These are phyloP conservation scores for Ditylenchus dipsaci DNA, from an alignment of 1,140 invertebrate species.

Conservation along the genomic window DNA sequence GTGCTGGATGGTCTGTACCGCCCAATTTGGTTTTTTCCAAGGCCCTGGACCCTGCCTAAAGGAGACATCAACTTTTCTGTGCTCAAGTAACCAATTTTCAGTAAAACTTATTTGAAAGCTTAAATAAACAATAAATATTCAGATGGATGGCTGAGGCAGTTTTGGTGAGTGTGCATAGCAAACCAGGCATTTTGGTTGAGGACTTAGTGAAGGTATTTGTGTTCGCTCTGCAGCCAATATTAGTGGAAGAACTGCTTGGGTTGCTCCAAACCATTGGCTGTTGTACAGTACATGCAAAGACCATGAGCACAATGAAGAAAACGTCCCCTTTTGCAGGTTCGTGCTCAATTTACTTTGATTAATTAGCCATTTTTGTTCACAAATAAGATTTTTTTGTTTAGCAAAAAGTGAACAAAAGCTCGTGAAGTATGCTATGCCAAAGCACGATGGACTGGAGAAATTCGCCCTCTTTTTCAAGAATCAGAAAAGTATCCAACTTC, in stretches of 20 bases:
- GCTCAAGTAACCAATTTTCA: constrained; percentile 12
- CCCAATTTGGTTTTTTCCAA: constrained; percentile 22
- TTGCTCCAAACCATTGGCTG: constrained; percentile 27
- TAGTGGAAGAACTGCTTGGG: constrained; percentile 18
- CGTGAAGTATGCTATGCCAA: not conserved
- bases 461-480: constrained; percentile 4
- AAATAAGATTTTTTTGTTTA: not conserved
- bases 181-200: constrained; percentile 24
- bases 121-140: constrained; percentile 15
- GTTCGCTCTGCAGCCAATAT: constrained; percentile 21
- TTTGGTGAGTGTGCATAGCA: constrained; percentile 11
- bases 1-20: constrained; percentile 13
- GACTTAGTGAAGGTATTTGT: constrained; percentile 15
- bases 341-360: not conserved
- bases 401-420: not conserved
- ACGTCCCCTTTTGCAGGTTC: constrained; percentile 17
- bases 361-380: not conserved
- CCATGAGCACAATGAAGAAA: constrained; percentile 8
- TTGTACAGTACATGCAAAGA: constrained; percentile 17
- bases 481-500: no score
- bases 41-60: constrained; percentile 29
- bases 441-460: not conserved
- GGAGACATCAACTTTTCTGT: constrained; percentile 22
- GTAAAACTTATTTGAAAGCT: not conserved
- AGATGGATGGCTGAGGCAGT: constrained; percentile 36